Base-by-base conservation (phyloP, 2,888 invertebrate species). In the Yponomeuta sedellus region DNA sequence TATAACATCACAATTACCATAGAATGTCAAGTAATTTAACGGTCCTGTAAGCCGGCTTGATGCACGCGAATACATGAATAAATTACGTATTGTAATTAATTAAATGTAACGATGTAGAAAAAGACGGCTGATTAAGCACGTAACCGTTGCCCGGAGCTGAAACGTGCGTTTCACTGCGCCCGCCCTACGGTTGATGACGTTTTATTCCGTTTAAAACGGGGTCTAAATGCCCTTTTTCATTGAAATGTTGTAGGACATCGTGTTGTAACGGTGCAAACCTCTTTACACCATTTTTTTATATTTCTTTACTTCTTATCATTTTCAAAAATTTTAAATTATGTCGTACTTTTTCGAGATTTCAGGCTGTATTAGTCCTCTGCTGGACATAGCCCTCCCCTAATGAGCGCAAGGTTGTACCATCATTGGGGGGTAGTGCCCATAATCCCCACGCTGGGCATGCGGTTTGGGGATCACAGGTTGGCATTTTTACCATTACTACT, bases 51-150 rank as follows among this genome's bases (percentile, higher is more conserved):
- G 16, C 44, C 16, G 44, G 44, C 16, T 52, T 52, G 44, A 52
- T 52, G 44, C 44, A 52, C 16, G 16, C 44, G 44, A 52, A 52
- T 52, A 52, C 16, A 52, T 52, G 44, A 12, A 52, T 52, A 52
- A 52, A 52, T 52, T 52, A 52, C 44, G 44, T 16, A 44, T 12
- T 12, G 16, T 16, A 52, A 52, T 52, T 12, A 52, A 52, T 52
- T 52, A 16, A 52, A 16, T 16, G 44, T 16, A 52, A 34, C 34
- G n/a, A 10, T 57, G n/a, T 57, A 6, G 59, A 59, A 59, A 25
- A 59, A 22, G n/a, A 20, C 64, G 52, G 10, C 25, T 59, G 59
- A 64, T 52, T 66, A 57, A 58, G 22, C 59, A 58, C n/a, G 25
- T 59, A 66, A 64, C 58, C 20, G 64, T 59, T 20, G 59, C 25